Conservation (phyloP, 2,113 vertebrate species). For the Stigmatopora argus region DNA sequence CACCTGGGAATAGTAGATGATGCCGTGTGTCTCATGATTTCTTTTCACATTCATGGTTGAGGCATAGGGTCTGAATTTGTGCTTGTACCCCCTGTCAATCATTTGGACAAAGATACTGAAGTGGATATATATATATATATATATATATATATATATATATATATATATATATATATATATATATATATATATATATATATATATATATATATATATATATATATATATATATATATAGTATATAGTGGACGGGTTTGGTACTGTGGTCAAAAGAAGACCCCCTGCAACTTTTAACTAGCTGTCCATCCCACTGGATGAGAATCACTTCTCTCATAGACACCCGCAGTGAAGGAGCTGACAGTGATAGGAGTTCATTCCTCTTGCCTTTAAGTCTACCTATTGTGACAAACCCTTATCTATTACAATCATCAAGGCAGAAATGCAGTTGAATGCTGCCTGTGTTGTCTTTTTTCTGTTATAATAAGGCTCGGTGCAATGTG, state of each 20-base stretch:
- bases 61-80: slow-evolving; percentile 63
- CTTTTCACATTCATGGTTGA: slow-evolving; percentile 63
- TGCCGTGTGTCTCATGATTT: slow-evolving; percentile 51
- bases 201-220: too few species aligned
- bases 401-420: background rate
- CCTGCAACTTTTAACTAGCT: background rate
- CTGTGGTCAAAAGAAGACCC: background rate
- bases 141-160: too few species aligned
- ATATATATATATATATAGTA: too few species aligned
- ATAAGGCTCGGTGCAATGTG: slow-evolving; percentile 47
- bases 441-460: slow-evolving; percentile 37
- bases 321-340: background rate
- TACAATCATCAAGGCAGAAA: background rate
- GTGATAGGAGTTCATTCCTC: slow-evolving; percentile 26
- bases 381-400: slow-evolving; percentile 13
- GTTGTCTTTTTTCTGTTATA: slow-evolving; percentile 31
- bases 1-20: slow-evolving; percentile 52
- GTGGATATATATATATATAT: slow-evolving; percentile 68
- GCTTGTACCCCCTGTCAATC: slow-evolving; percentile 73
- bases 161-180: too few species aligned
- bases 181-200: too few species aligned
- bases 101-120: slow-evolving; percentile 58
- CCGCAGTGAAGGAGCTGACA: slow-evolving; percentile 16
- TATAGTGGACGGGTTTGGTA: background rate
- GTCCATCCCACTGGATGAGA: background rate